A percentile compares a stretch with the other conserved stretches of the same genome.
Evolutionary conservation across 2,888 invertebrate genomes (phyloP).

Genomic region (Drosophila cognata): DNA sequence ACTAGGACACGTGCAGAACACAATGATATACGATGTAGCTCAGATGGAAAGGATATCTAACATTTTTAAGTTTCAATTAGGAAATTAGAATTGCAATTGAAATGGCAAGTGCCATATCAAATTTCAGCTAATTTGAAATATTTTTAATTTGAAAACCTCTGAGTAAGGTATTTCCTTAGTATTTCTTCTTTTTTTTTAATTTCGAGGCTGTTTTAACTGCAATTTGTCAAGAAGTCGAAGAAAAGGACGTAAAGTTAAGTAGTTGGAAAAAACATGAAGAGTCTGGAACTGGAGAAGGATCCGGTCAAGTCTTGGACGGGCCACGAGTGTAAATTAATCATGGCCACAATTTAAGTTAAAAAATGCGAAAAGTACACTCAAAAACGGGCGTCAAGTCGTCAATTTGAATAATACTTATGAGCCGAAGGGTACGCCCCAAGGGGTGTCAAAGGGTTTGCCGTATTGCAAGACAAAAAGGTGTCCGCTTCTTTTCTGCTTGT

Average conservation of each 20-base stretch:
- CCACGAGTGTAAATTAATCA: slow-evolving; percentile 67
- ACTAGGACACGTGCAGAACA: slow-evolving; percentile 55
- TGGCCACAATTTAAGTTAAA: slow-evolving; percentile 75
- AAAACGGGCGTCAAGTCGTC: slow-evolving; percentile 62
- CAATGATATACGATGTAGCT: slow-evolving; percentile 61
- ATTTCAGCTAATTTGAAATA: slow-evolving; percentile 32
- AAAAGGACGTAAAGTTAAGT: slow-evolving; percentile 33
- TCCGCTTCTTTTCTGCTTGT: slow-evolving; percentile 2
- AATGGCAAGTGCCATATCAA: slow-evolving; percentile 6
- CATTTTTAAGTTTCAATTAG: slow-evolving; percentile 58
- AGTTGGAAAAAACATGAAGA: slow-evolving; percentile 15
- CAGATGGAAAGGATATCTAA: slow-evolving; percentile 55
- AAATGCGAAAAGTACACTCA: slow-evolving; percentile 77
- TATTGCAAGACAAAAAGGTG: slow-evolving; percentile 20
- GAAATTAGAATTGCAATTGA: slow-evolving; percentile 24
- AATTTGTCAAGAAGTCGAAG: slow-evolving; percentile 62
- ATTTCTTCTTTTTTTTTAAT: slow-evolving; percentile 2
- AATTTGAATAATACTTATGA: slow-evolving; percentile 62
- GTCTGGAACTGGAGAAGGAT: slow-evolving; percentile 21
- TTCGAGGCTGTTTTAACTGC: slow-evolving; percentile 23
- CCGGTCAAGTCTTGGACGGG: slow-evolving; percentile 23
- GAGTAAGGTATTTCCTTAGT: neutral
- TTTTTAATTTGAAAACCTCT: neutral
- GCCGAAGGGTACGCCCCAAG: slow-evolving; percentile 22
- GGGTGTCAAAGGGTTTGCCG: slow-evolving; percentile 65